Evolutionary conservation across 2,797 vertebrate genomes (phyloP), one percentile per base, ranked within the genome.

Genomic region (Hirundo rustica): DNA sequence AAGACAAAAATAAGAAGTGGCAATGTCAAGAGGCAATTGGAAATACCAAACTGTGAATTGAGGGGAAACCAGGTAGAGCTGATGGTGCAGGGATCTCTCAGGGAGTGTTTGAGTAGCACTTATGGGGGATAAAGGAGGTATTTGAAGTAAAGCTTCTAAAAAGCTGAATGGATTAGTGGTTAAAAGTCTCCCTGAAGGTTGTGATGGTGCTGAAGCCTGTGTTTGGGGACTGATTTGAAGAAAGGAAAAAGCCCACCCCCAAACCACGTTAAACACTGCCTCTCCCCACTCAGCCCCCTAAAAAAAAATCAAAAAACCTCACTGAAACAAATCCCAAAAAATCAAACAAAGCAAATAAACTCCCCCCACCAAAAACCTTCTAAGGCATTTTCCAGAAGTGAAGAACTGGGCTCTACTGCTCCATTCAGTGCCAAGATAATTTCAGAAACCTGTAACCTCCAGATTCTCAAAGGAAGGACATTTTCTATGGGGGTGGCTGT

Each of bases 341-440:
- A 32, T 13, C 32, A 50, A 65, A 42, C 20, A 50, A 38, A 45
- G 7, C 45, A 27, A 32, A 3, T 3, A 25, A 54, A 58, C 18
- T 6, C 4, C 0, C 0, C 10, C 27, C 25, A 13, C 14, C n/a
- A n/a, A 6, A 38, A 60, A 36, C 4, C 12, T 25, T 29, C 8
- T 5, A 13, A 71, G 15, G 27, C 10, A 2, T 27, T 84, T 90
- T 76, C 64, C 19, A 13, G 55, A 25, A 64, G 50, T 2, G 50
- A 45, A 64, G 34, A 67, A 26, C 22, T 57, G 34, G 23, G 14
- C 21, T 67, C 1, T 51, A 25, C 45, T 85, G 48, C 29, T 94
- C 32, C 42, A 47, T 64, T 53, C 48, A 15, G 65, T 77, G 75
- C 51, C 73, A 79, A 54, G 36, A 67, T 29, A 11, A 57, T 42